Percentiles rank a stretch among this genome's conserved stretches.
Evolutionary conservation across 2,113 vertebrate genomes (phyloP).

Genomic region (Ardeotis arabs): DNA sequence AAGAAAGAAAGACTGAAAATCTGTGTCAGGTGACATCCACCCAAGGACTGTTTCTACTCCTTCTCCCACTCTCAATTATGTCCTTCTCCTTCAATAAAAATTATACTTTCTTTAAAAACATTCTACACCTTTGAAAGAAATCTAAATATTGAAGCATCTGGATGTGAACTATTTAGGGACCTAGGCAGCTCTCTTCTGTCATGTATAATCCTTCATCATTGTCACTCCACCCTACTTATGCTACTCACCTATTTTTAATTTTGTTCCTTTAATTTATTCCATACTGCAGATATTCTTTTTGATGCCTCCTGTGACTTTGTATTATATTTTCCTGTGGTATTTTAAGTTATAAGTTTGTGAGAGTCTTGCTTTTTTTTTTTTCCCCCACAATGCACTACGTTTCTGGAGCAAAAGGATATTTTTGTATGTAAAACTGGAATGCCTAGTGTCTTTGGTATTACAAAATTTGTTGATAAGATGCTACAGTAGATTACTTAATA

Average conservation of each 20-base stretch:
- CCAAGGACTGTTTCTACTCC: background rate
- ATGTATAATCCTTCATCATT: background rate
- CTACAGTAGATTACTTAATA: background rate
- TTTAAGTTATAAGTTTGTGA: background rate
- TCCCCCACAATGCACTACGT: background rate
- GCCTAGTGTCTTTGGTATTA: background rate
- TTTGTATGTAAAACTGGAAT: background rate
- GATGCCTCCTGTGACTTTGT: background rate
- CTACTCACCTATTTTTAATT: background rate
- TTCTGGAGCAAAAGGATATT: background rate
- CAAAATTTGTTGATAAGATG: background rate
- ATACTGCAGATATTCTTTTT: background rate
- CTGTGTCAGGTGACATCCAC: background rate
- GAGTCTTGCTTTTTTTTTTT: background rate
- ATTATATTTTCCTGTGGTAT: background rate
- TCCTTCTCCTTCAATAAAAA: background rate
- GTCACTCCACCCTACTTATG: background rate
- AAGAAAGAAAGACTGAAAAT: background rate
- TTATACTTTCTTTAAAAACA: background rate
- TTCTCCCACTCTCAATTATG: background rate
- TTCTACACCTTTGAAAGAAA: background rate
- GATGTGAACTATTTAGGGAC: background rate
- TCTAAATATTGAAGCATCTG: background rate
- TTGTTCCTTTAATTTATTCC: background rate
- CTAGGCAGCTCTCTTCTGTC: background rate